Evolutionary conservation across 2,797 vertebrate genomes (phyloP), one percentile per base, ranked within the genome.

Genomic region (Cygnus olor): DNA sequence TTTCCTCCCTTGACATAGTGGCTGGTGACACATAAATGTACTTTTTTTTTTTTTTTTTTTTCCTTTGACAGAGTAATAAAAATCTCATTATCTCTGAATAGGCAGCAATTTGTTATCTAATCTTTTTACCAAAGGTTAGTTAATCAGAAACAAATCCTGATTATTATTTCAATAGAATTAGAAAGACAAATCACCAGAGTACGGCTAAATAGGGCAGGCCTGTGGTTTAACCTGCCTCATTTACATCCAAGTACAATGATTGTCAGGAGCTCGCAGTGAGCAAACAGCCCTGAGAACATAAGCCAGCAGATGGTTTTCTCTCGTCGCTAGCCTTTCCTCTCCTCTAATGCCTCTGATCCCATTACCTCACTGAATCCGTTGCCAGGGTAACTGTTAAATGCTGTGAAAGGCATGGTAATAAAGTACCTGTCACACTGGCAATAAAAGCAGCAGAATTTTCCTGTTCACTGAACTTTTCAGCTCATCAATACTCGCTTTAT

Each of bases 361-460:
- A 98, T 98, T 98, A 98, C 98, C 97, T 98, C 98, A 98, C 98
- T 95, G 98, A 98, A 98, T 98, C 98, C 96, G 98, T 98, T 98
- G 97, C 98, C 98, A 98, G 97, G 98, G 98, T 97, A 98, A 98
- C 98, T 98, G 98, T 97, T 98, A 98, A 98, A 98, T 98, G 98
- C 98, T 98, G 97, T 98, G 98, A 98, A 98, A 98, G 98, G 98
- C 98, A 98, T 97, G 95, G 98, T 98, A 98, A 98, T 98, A 98
- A 98, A 98, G 98, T 98, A 98, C 98, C 98, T 98, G 98, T 98
- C 98, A 98, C 98, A 97, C 58, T 97, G 97, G 98, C 98, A 98
- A 98, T 98, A 98, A 98, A 98, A 98, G 98, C 97, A 93, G 97
- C 96, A 98, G 98, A 98, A 98, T 98, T 98, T 98, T 98, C 98